These are phyloP conservation scores for Agrotis exclamationis DNA, from an alignment of 2,888 invertebrate species.

Conservation along the genomic window DNA sequence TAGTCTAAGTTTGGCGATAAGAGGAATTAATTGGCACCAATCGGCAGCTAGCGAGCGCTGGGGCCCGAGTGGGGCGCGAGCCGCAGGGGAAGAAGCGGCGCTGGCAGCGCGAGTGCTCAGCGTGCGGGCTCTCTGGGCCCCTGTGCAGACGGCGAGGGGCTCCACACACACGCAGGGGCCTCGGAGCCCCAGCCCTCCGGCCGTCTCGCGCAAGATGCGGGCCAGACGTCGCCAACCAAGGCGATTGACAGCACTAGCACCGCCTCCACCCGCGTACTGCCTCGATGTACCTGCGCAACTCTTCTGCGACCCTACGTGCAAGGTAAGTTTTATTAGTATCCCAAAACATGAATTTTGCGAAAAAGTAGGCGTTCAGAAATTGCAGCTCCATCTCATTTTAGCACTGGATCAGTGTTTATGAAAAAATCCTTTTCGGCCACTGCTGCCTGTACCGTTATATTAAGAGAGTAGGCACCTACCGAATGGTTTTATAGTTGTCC, in stretches of 20 bases:
- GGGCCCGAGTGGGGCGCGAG: slow-evolving; percentile 81
- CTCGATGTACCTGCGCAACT: slow-evolving; percentile 83
- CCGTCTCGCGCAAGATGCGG: slow-evolving; percentile 82
- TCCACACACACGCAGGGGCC: slow-evolving; percentile 49
- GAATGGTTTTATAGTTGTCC: neutral
- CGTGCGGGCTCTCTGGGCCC: slow-evolving; percentile 78
- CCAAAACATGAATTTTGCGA: neutral
- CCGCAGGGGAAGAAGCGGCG: slow-evolving; percentile 75
- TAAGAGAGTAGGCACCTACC: neutral
- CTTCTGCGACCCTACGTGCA: slow-evolving; percentile 85
- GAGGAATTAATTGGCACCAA: slow-evolving; percentile 82
- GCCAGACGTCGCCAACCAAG: slow-evolving; percentile 84
- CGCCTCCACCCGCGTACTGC: slow-evolving; percentile 82
- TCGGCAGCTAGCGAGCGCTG: slow-evolving; percentile 91
- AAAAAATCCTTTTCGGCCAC: too few species aligned
- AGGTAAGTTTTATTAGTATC: slow-evolving; percentile 71
- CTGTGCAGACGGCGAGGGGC: slow-evolving; percentile 57
- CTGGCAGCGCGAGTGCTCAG: slow-evolving; percentile 80
- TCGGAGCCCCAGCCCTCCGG: slow-evolving; percentile 77
- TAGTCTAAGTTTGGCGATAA: slow-evolving; percentile 28
- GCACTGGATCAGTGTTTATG: neutral
- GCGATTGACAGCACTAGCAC: slow-evolving; percentile 75
- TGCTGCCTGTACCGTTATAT: neutral
- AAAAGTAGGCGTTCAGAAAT: neutral
- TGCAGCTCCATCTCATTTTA: neutral